Base-by-base conservation (phyloP, 2,797 vertebrate species). In the Hirundo rustica region DNA sequence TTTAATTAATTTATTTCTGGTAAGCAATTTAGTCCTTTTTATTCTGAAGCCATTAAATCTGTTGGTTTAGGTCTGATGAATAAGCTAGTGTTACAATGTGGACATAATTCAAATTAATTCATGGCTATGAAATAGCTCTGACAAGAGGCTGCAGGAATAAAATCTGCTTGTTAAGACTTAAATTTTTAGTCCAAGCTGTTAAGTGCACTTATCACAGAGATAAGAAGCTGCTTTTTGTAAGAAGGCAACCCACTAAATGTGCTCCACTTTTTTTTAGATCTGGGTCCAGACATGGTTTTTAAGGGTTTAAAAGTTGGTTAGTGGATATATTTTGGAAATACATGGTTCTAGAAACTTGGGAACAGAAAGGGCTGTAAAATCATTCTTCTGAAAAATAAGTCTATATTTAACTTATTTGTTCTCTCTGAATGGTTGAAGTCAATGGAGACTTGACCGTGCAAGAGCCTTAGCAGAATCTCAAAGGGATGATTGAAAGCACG, bases 321-420 rank as follows among this genome's bases (percentile, higher is more conserved):
- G n/a, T 74, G 22, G 30, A 62, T 34, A 16, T 34, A 4, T 83
- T 95, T 88, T 68, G 34, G 34, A 84, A 84, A 54, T 29, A 61
- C 0, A 1, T 51, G 4, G 11, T 78, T 90, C 19, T n/a, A n/a
- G 20, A 16, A 75, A 0, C 26, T 30, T 60, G 29, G 25, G 36
- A 68, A 81, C 5, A 73, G 32, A 78, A 86, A 45, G 13, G 6
- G 3, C 9, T 60, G n/a, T 32, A 77, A 79, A 88, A 68, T 23
- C 34, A 34, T 42, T 92, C 4, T 12, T 34, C 29, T 34, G 19
- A 68, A 89, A 84, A 92, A 70, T 44, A 22, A 38, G 7, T 60
- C 38, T 7, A 5, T 70, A 55, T 76, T 74, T 55, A 61, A 64
- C 25, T 34, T 74, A 16, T 58, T 88, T 70, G 2, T 42, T 75